Conservation (phyloP, 1,140 invertebrate species). For the Brachionus paranguensis region DNA sequence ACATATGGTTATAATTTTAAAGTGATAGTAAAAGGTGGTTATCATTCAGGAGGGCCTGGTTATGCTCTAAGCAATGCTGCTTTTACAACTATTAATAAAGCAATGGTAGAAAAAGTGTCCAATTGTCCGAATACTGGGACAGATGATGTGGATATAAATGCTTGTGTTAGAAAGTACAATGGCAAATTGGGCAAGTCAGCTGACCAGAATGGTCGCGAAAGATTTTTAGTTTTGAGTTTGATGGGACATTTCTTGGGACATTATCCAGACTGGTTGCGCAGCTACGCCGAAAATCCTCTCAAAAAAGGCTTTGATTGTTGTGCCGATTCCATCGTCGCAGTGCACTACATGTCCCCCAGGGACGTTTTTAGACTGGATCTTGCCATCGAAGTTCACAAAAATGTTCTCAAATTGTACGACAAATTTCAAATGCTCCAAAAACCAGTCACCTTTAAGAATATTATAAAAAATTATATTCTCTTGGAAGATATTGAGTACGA, state of each 20-base stretch:
- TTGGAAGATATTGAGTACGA: slow-evolving; percentile 28
- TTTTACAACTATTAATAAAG: neutral
- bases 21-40: neutral
- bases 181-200: neutral
- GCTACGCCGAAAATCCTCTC: neutral
- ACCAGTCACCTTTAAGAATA: neutral
- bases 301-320: neutral
- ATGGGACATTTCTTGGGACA: neutral
- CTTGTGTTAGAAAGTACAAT: neutral
- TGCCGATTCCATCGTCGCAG: neutral
- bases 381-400: neutral
- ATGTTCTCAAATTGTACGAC: neutral
- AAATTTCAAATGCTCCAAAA: neutral
- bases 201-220: neutral
- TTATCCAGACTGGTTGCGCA: neutral
- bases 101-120: neutral
- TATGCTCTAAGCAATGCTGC: slow-evolving; percentile 47
- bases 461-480: slow-evolving; percentile 3
- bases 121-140: neutral
- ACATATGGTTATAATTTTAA: slow-evolving; percentile 38
- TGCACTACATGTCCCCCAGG: neutral
- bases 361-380: neutral
- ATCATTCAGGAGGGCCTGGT: slow-evolving; percentile 44
- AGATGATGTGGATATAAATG: slow-evolving; percentile 19
- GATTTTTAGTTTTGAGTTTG: neutral